phyloP scores from a whole-genome alignment of 2,797 vertebrate species.

The Apogon hyalosoma region DNA sequence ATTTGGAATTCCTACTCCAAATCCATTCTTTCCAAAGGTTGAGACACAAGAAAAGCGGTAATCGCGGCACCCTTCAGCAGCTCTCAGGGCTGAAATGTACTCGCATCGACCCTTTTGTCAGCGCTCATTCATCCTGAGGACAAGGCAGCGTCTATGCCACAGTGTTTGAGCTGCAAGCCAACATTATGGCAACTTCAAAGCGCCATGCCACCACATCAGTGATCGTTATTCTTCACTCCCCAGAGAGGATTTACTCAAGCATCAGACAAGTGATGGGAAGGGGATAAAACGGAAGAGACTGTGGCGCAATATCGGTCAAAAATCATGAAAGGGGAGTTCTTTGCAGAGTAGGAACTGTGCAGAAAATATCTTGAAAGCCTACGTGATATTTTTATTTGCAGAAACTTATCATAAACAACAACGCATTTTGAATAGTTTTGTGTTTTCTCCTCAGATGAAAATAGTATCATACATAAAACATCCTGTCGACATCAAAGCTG shows the following conservation, averaged over 20 bases:
- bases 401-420: background rate
- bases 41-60: constrained; percentile 60
- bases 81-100: constrained; percentile 62
- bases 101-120: constrained; percentile 73
- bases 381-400: background rate
- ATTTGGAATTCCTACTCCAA: constrained; percentile 64
- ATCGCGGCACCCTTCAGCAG: constrained; percentile 56
- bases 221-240: constrained; percentile 69
- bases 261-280: constrained; percentile 62
- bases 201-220: constrained; percentile 61
- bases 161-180: constrained; percentile 79
- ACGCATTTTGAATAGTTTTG: constrained; percentile 4
- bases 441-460: constrained; percentile 13
- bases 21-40: constrained; percentile 63
- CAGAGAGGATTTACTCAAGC: constrained; percentile 58
- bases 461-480: constrained; percentile 34
- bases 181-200: constrained; percentile 84
- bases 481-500: constrained; percentile 39
- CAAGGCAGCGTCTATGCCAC: constrained; percentile 77
- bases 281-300: constrained; percentile 49
- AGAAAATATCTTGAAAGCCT: background rate
- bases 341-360: background rate
- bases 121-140: constrained; percentile 80
- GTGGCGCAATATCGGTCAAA: constrained; percentile 28
- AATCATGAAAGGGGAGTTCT: constrained; percentile 39